A percentile compares a stretch with the other conserved stretches of the same genome.
Conservation (phyloP, 2,797 vertebrate genomes). For the Platyrinchus mystaceus region DNA sequence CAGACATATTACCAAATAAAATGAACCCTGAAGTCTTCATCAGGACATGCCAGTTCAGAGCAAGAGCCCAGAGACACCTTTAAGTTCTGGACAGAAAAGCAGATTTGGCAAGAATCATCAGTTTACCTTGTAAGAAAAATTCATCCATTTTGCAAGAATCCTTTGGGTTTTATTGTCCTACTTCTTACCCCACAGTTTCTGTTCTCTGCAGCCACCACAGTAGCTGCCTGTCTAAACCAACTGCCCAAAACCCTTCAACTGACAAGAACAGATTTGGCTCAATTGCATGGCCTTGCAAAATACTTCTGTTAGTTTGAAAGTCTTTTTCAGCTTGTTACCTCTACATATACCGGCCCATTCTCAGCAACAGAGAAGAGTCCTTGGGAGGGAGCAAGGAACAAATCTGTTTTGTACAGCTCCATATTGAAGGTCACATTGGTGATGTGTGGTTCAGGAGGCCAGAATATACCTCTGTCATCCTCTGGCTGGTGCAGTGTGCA, state of each 20-base stretch:
- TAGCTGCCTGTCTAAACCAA: background rate
- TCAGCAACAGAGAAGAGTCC: conserved; percentile 76
- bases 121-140: background rate
- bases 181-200: conserved; percentile 10
- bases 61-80: background rate
- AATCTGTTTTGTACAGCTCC: conserved; percentile 85
- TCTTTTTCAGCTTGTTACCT: conserved; percentile 70
- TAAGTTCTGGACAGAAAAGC: background rate
- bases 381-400: conserved; percentile 74
- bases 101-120: background rate
- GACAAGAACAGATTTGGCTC: background rate
- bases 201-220: background rate
- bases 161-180: conserved; percentile 28
- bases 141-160: conserved; percentile 20
- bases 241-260: background rate
- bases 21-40: background rate
- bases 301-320: background rate
- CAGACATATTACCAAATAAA: background rate
- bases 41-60: background rate
- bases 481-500: conserved; percentile 82
- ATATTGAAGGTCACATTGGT: conserved; percentile 86
- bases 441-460: conserved; percentile 52
- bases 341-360: conserved; percentile 78
- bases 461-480: conserved; percentile 44
- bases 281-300: background rate